Base-by-base conservation (phyloP, 64 coral and sea anemone species). In the Exaiptasia diaphana region DNA sequence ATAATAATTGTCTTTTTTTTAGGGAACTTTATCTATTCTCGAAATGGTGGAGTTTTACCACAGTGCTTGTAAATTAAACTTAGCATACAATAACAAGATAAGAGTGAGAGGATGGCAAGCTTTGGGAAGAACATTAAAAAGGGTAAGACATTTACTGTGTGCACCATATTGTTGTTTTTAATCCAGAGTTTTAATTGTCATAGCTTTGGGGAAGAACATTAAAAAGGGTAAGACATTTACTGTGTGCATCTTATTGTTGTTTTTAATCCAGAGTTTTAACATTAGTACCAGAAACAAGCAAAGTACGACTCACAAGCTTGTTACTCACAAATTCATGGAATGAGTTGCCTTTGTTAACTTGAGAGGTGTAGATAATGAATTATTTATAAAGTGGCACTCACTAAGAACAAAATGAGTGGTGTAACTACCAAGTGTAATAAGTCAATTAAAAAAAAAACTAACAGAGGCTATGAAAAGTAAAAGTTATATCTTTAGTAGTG, bases 11-110 rank as follows among this genome's bases (percentile, higher is more conserved):
- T 15, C 15, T 46, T 46, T 46, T 46, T 50, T 76, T 62, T 43
- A 99, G 95, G 95, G 84, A 28, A 80, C 90, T 43, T 81, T 99
- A 17, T 90, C 95, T 29, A 39, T 99, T 44, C 39, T 99, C 41
- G 95, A 99, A 84, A 99, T 99, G 95, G 77, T 99, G 81, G 95
- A 99, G 27, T 99, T 89, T 63, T 99, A 99, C 60, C 86, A 99
- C 9, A 84, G 88, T 29, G 83, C 95, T 35, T 80, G 67, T 74
- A 83, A 85, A 32, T 45, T 99, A 3, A 88, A 91, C 62, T 65
- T 99, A 81, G 95, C 89, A 18, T 92, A 99, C 59, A 99, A 99
- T 20, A 87, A 68, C 31, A 92, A 79, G 45, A 89, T 99, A 38
- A 99, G 87, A 53, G 75, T 87, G 25, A 71, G 95, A 85, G 95